Evolutionary conservation across 2,797 vertebrate species (phyloP).

Genomic region (Tympanoctomys barrerae): DNA sequence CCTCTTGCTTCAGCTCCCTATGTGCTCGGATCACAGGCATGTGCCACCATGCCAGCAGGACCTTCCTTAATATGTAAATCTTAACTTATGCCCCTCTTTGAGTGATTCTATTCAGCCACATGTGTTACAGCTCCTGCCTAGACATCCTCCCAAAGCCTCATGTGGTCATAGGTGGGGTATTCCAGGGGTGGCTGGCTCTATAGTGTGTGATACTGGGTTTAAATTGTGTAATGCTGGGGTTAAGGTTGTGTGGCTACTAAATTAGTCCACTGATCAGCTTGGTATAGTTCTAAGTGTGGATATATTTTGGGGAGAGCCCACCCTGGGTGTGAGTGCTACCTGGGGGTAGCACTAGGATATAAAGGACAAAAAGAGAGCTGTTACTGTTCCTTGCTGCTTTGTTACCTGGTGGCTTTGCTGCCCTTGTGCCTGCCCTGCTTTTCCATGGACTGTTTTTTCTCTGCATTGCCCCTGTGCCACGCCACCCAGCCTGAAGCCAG

Average conservation of each 20-base stretch:
- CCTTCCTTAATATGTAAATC: background rate
- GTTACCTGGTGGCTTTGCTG: background rate
- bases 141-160: background rate
- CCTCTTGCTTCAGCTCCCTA: background rate
- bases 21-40: background rate
- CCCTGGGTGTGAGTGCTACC: background rate
- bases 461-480: background rate
- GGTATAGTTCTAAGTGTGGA: background rate
- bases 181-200: background rate
- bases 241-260: background rate
- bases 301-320: background rate
- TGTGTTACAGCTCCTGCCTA: background rate
- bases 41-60: background rate
- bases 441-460: background rate
- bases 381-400: background rate
- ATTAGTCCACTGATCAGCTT: background rate
- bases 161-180: background rate
- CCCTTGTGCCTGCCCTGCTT: background rate
- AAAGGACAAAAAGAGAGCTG: background rate
- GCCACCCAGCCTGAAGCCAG: background rate
- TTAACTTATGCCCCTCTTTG: constrained; percentile 13
- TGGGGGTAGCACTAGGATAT: background rate
- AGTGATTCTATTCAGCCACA: background rate
- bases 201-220: background rate
- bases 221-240: background rate